Conservation (phyloP, 2,888 invertebrate genomes). For the Coecobrya sp. region DNA sequence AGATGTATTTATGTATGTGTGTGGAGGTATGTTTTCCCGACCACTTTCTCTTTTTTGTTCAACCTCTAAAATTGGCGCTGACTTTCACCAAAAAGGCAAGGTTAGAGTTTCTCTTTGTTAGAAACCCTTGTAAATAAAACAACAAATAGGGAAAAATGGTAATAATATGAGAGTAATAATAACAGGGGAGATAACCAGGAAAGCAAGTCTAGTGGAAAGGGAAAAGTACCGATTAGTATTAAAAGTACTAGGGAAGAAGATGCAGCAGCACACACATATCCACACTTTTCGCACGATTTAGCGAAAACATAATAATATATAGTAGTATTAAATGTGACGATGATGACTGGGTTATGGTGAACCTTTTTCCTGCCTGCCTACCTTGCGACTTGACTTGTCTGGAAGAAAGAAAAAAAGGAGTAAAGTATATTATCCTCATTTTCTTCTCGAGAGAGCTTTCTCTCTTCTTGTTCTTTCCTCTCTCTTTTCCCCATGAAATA, state of each 20-base stretch:
- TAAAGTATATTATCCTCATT: constrained; percentile 22
- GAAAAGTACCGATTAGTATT: neutral
- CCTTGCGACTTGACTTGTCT: neutral
- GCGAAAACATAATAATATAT: neutral
- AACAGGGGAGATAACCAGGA: neutral
- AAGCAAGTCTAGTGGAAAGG: neutral
- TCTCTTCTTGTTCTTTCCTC: neutral
- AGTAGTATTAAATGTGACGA: neutral
- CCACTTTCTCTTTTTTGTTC: neutral
- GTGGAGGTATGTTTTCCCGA: neutral
- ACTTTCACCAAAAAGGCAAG: neutral
- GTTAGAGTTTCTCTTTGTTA: neutral
- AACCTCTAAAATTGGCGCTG: neutral
- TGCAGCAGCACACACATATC: neutral
- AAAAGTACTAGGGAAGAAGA: neutral
- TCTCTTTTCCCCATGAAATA: neutral
- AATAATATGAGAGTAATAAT: neutral
- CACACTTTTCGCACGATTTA: neutral
- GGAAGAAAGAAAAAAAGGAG: neutral
- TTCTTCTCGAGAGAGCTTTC: constrained; percentile 38
- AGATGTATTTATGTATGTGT: neutral
- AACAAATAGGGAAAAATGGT: neutral
- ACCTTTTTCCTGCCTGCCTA: neutral
- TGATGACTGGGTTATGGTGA: neutral
- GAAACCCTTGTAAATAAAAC: neutral